These are phyloP conservation scores for Morone saxatilis DNA, from an alignment of 2,113 vertebrate genomes.

Conservation along the genomic window DNA sequence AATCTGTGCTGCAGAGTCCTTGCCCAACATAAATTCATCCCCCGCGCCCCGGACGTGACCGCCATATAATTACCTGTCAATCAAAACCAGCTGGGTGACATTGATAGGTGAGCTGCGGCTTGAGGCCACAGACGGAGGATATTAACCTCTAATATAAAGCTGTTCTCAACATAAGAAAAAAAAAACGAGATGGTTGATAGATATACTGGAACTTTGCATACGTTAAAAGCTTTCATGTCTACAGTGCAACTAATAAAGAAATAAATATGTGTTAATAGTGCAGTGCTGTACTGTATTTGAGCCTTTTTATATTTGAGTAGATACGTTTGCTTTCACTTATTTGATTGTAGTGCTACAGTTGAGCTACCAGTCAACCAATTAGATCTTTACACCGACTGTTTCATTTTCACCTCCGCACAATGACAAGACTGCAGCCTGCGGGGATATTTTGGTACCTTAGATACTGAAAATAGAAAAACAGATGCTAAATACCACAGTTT, in stretches of 20 bases:
- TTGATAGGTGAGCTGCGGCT: slow-evolving; percentile 68
- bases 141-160: slow-evolving; percentile 38
- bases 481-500: not conserved
- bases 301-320: not conserved
- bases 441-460: not conserved
- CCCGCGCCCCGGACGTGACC: slow-evolving; percentile 43
- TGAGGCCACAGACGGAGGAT: slow-evolving; percentile 42
- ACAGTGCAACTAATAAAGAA: not conserved
- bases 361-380: not conserved
- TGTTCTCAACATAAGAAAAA: not conserved
- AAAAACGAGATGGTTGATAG: not conserved
- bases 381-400: slow-evolving; percentile 11
- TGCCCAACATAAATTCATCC: slow-evolving; percentile 52
- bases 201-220: not conserved
- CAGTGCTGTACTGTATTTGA: not conserved
- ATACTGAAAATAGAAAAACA: not conserved
- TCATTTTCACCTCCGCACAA: not conserved
- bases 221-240: not conserved
- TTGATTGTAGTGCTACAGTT: not conserved
- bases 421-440: slow-evolving; percentile 12
- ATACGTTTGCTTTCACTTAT: too few species aligned
- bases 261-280: not conserved
- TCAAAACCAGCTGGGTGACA: slow-evolving; percentile 66
- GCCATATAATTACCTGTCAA: slow-evolving; percentile 68
- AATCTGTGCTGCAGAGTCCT: slow-evolving; percentile 48